Base-by-base conservation (phyloP, 1,140 invertebrate genomes). In the Steinernema feltiae region DNA sequence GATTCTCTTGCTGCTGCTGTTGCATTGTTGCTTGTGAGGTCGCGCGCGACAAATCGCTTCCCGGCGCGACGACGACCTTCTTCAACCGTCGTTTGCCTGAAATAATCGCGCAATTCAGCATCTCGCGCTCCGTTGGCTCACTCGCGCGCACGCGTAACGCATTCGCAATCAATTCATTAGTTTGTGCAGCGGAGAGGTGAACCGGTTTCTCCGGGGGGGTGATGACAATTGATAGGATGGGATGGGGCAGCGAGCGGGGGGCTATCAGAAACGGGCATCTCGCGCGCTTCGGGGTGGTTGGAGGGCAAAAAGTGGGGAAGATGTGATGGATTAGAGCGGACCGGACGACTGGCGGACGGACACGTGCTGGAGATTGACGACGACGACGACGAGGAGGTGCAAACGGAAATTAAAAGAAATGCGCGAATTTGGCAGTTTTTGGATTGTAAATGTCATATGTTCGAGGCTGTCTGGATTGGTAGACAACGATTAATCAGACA, bases 161-260 rank as follows among this genome's bases (percentile, higher is more conserved):
- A n/a, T 21, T 15, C 53, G 53, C 53, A 63, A 63, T 63, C 53
- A 63, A 63, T 63, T 63, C 15, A 63, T 63, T 63, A 63, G 53
- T 63, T 63, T 63, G 53, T 63, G 53, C 53, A 63, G 24, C 53
- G 53, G 7, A 18, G 7, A 18, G 7, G 35, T 41, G 53, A 63
- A 63, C 53, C 53, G 53, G 53, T 63, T 63, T 63, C 7, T 18
- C 35, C 35, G 7, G 35, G 35, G 35, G 18, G 35, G 18, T 7
- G 35, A 41, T 41, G 35, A 7, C 35, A 7, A 18, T 7, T 21
- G 53, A 3, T 63, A n/a, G n/a, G n/a, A n/a, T n/a, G n/a, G n/a
- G n/a, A n/a, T n/a, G n/a, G n/a, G 53, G 24, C 53, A 63, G 24
- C 53, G 53, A 63, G 7, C 7, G 12, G 53, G n/a, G n/a, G n/a